Conservation (phyloP, 1,140 invertebrate genomes). For the Conus ventricosus region DNA sequence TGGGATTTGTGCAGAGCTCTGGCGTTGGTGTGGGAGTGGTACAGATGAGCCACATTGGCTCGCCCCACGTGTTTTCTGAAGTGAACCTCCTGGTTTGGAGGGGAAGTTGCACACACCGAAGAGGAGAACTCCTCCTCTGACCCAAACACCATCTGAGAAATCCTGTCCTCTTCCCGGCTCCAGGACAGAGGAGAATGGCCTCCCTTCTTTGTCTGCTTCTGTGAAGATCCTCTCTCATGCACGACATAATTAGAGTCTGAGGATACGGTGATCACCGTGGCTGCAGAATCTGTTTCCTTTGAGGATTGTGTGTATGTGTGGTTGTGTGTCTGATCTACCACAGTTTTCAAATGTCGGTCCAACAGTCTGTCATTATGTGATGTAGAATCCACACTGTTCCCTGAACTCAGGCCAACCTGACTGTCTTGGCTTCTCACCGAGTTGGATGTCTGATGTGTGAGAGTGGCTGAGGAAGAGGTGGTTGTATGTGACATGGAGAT, state of each 20-base stretch:
- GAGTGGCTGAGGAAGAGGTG: background rate
- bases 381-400: background rate
- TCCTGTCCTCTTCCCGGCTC: background rate
- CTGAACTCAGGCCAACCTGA: background rate
- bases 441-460: background rate
- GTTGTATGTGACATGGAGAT: background rate
- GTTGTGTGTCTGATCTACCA: background rate
- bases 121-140: constrained; percentile 8
- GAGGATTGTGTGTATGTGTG: background rate
- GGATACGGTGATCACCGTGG: background rate
- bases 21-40: background rate
- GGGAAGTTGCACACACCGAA: background rate
- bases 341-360: background rate
- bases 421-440: background rate
- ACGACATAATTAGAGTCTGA: background rate
- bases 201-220: background rate
- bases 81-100: background rate
- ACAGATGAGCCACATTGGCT: background rate
- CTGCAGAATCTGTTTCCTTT: background rate
- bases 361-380: background rate
- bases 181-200: background rate
- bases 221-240: too few relatives aligned
- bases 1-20: constrained; percentile 7
- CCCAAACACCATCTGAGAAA: constrained; percentile 16
- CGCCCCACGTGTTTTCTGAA: background rate